A percentile compares a stretch with the other conserved stretches of the same genome.
Conservation (phyloP, 2,113 vertebrate species). For the Pionites leucogaster region DNA sequence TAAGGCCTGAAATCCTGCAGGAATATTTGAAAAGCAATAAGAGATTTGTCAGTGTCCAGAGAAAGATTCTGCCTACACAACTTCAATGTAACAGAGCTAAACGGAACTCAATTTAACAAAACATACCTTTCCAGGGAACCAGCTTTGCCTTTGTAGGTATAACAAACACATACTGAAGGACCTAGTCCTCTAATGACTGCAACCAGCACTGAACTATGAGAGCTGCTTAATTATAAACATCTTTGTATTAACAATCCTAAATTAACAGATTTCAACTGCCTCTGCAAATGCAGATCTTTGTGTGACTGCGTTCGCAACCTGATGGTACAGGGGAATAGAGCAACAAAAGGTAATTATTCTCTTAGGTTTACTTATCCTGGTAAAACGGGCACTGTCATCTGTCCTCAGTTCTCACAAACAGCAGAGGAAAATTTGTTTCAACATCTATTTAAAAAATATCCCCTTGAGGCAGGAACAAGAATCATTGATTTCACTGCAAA, state of each 20-base stretch:
- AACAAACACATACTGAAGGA: neutral
- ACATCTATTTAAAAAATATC: neutral
- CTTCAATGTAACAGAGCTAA: neutral
- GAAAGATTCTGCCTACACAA: neutral
- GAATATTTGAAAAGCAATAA: neutral
- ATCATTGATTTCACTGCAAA: neutral
- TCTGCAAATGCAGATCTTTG: neutral
- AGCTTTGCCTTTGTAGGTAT: neutral
- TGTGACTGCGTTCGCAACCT: accelerated
- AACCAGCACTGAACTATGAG: neutral
- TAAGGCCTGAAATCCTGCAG: neutral
- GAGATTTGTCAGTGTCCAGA: neutral
- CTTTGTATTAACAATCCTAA: neutral
- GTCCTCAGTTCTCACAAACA: neutral
- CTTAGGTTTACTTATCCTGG: neutral
- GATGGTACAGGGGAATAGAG: neutral
- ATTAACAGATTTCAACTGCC: neutral
- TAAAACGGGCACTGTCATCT: neutral
- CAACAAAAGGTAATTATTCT: neutral
- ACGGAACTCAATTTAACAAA: neutral
- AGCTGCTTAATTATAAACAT: neutral
- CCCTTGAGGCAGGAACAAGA: neutral
- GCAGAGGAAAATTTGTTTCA: neutral
- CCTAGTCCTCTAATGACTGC: neutral
- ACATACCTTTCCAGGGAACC: neutral